Evolutionary conservation across 2,797 vertebrate genomes (phyloP), one percentile per base, ranked within the genome.

Genomic region (Pseudochromis fuscus): DNA sequence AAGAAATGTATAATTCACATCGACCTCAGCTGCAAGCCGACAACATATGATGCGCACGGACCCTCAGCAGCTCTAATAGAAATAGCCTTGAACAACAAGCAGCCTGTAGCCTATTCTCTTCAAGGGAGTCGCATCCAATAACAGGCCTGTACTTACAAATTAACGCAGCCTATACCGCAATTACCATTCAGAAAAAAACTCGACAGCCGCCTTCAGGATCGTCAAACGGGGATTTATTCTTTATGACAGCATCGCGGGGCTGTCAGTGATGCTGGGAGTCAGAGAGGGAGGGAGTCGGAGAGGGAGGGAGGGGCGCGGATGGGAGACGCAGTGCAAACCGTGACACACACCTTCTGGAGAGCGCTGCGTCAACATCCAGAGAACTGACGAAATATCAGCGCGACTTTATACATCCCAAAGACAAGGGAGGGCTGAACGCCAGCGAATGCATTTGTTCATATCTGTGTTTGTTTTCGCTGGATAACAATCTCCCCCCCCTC

Each of bases 241-340:
- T 79, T 85, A 56, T 70, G 81, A 64, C 75, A 75, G 87, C 73
- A 42, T 67, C 69, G 46, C 46, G 56, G 59, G 56, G 70, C 73
- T 67, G 79, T 49, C 62, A 4, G 77, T 40, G 87, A 82, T 72
- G 87, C 81, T 77, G 83, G 45, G 72, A 83, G 79, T 35, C 37
- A 24, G 80, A 15, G 62, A 70, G 82, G 69, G 44, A 24, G 12
- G 23, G 21, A 30, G 49, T 53, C 21, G 12, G 45, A 15, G 12
- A 5, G 23, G 40, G 19, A n/a, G 67, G 74, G 89, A 72, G 83
- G 86, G 84, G 76, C 60, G 1, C 70, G 25, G 68, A 48, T 55
- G 33, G 70, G 1, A 62, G 79, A 80, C 81, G 82, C 82, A 83
- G 64, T 63, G 67, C 73, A 59, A 45, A 76, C 79, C 52, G 68